Percentiles rank a stretch among this genome's conserved stretches.
Conservation (phyloP, 2,113 vertebrate species). For the Semicossyphus pulcher region DNA sequence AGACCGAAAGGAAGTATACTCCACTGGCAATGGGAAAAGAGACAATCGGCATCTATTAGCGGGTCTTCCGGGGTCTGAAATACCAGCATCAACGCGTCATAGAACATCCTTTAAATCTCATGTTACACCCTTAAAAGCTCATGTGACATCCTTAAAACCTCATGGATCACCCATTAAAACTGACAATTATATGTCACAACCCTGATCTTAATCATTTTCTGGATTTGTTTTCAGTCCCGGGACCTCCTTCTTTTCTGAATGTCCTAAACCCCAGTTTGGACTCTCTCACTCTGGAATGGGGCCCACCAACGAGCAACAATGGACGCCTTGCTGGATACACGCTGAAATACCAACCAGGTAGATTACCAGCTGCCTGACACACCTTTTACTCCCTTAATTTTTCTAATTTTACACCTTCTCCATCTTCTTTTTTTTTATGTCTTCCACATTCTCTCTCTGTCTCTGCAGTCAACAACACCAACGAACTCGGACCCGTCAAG, state of each 20-base stretch:
- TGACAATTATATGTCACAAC: background rate
- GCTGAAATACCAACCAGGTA: slow-evolving; percentile 93
- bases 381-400: background rate
- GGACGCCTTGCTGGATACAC: slow-evolving; percentile 91
- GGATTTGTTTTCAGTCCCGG: slow-evolving; percentile 85
- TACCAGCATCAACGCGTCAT: too few relatives aligned
- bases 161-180: too few relatives aligned
- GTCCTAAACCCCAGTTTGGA: slow-evolving; percentile 86
- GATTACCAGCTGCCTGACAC: slow-evolving; percentile 46
- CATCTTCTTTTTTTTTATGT: background rate
- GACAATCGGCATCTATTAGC: too few relatives aligned
- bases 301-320: slow-evolving; percentile 88
- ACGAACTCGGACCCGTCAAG: slow-evolving; percentile 88
- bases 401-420: background rate
- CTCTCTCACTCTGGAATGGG: slow-evolving; percentile 92
- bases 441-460: background rate
- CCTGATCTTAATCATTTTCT: slow-evolving; percentile 12
- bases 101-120: too few relatives aligned
- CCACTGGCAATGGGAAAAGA: too few relatives aligned
- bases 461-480: slow-evolving; percentile 86
- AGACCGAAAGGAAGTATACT: too few relatives aligned
- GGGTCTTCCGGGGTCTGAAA: too few relatives aligned
- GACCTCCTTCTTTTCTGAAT: slow-evolving; percentile 88
- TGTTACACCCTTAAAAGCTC: too few relatives aligned
- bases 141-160: too few relatives aligned